phyloP scores from a whole-genome alignment of 2,797 vertebrate species.

The Psittacula echo region DNA sequence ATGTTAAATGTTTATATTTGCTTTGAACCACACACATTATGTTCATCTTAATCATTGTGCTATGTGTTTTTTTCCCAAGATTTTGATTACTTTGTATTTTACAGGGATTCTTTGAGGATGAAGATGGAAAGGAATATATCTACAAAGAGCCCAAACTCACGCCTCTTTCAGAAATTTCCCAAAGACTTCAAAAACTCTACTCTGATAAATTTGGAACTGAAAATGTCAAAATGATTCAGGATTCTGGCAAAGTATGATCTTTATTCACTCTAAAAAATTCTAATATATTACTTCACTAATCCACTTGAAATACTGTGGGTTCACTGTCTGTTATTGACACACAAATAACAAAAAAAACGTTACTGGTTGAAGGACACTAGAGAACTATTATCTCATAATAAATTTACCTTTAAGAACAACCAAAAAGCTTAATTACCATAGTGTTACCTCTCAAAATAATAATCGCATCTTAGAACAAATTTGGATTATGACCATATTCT shows the following conservation, averaged over 20 bases:
- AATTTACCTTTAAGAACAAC: neutral
- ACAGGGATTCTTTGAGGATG: conserved; percentile 98
- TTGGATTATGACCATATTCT: neutral
- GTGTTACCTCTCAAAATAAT: neutral
- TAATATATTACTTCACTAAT: neutral
- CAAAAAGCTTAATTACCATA: neutral
- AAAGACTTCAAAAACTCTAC: conserved; percentile 95
- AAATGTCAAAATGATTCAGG: conserved; percentile 99
- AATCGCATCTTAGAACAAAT: neutral
- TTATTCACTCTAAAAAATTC: neutral
- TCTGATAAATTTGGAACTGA: conserved; percentile 97
- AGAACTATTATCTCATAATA: neutral
- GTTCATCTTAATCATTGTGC: neutral
- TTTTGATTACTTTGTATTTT: conserved; percentile 45
- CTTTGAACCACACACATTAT: neutral
- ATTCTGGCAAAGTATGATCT: conserved; percentile 90
- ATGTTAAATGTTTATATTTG: conserved; percentile 52
- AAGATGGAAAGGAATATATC: conserved; percentile 98
- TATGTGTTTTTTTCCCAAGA: neutral
- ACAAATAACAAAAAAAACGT: neutral
- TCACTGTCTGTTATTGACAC: neutral
- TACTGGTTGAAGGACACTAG: neutral
- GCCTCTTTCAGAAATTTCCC: conserved; percentile 95
- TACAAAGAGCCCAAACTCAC: conserved; percentile 99
- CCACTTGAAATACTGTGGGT: neutral